Base-by-base conservation (phyloP, 2,797 vertebrate genomes). In the Hylomyscus alleni region DNA sequence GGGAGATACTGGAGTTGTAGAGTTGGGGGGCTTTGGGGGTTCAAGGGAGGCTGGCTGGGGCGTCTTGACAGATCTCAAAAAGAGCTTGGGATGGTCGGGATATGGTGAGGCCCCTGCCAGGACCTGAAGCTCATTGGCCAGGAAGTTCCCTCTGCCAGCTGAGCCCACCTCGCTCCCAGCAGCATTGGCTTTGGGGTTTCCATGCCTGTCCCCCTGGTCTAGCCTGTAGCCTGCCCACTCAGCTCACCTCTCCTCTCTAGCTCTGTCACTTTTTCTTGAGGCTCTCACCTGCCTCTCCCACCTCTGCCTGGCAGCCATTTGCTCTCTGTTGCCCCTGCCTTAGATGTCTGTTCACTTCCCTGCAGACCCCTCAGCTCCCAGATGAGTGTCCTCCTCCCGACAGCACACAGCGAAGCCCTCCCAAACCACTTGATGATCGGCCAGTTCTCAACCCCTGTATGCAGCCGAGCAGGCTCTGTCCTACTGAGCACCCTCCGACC, bases 1-100 rank as follows among this genome's bases (percentile, higher is more conserved):
- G 99, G 99, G 99, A 99, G 99, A 99, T 99, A 99, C 98, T 99
- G 99, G 99, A 99, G 99, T 99, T 99, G 99, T 99, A 99, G 98
- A 99, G 99, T 99, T 99, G 99, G 99, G 99, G 99, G 99, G 99
- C 99, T 99, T 98, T 98, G 97, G 98, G 97, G 97, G 96, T 94
- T 91, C 91, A 81, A 87, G 87, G 83, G 94, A 96, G 95, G 92
- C 92, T 86, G 88, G 77, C 86, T 78, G 0, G 89, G 73, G 87
- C 0, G 1, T 90, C 94, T 82, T 34, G 93, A 95, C 95, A 95
- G 84, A 82, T 78, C 89, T 62, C 47, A 50, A 75, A 78, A 60
- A 3, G 6, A 26, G 20, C 37, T 24, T 73, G 77, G 82, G 73
- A 87, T 6, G 62, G 96, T 73, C 3, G 0, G 91, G 52, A 58